Evolutionary conservation across 2,113 vertebrate species (phyloP).

Genomic region (Pholis gunnellus): DNA sequence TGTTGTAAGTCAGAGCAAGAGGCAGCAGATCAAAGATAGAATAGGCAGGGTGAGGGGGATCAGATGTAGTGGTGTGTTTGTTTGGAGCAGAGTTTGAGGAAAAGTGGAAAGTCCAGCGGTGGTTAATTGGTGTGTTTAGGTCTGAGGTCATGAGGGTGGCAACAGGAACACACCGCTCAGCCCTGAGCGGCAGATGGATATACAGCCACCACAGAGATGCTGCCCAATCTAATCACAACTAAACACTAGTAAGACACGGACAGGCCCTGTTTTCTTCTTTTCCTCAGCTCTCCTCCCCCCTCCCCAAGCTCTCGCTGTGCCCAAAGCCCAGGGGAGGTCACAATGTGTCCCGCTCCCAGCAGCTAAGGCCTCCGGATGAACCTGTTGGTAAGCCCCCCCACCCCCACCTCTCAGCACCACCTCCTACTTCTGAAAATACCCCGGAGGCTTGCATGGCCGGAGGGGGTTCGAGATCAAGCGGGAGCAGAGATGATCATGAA

Average conservation of each 20-base stretch:
- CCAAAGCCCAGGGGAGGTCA: slow-evolving; percentile 73
- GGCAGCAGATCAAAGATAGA: slow-evolving; percentile 61
- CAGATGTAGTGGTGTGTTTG: slow-evolving; percentile 65
- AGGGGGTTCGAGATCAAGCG: slow-evolving; percentile 39
- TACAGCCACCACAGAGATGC: slow-evolving; percentile 69
- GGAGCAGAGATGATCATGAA: slow-evolving; percentile 40
- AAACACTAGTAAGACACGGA: slow-evolving; percentile 80
- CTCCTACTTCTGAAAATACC: slow-evolving; percentile 42
- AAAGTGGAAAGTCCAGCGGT: slow-evolving; percentile 76
- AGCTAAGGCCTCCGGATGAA: slow-evolving; percentile 55
- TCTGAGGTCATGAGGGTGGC: slow-evolving; percentile 74
- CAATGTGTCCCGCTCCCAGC: slow-evolving; percentile 66
- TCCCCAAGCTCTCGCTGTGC: slow-evolving; percentile 48
- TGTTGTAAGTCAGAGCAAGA: slow-evolving; percentile 53
- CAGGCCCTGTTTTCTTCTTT: slow-evolving; percentile 52
- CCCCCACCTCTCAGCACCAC: slow-evolving; percentile 22
- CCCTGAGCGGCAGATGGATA: slow-evolving; percentile 65
- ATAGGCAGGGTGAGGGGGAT: slow-evolving; percentile 27
- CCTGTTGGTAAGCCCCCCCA: slow-evolving; percentile 38
- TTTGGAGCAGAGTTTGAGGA: slow-evolving; percentile 66
- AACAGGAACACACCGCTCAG: slow-evolving; percentile 66
- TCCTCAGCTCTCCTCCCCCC: slow-evolving; percentile 31
- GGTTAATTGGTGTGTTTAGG: slow-evolving; percentile 78
- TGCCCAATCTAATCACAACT: slow-evolving; percentile 76
- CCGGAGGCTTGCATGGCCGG: slow-evolving; percentile 33